phyloP scores from a whole-genome alignment of 1,140 invertebrate species.

The Bradysia coprophila region DNA sequence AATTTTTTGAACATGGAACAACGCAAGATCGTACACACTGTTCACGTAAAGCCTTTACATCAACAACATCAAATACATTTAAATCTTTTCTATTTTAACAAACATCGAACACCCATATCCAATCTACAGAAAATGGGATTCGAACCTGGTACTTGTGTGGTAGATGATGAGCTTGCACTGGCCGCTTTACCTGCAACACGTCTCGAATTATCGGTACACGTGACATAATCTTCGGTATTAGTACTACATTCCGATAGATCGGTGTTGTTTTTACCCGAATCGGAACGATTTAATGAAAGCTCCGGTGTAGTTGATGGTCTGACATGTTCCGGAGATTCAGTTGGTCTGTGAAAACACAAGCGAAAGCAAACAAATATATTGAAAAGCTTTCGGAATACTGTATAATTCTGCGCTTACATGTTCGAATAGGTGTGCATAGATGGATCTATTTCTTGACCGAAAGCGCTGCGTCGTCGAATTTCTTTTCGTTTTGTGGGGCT shows the following conservation, averaged over 20 bases:
- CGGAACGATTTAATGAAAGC: constrained; percentile 32
- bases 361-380: not conserved
- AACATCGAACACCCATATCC: not conserved
- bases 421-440: not conserved
- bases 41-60: not conserved
- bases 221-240: constrained; percentile 74
- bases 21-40: not conserved
- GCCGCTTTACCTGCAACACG: constrained; percentile 32
- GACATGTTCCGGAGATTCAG: constrained; percentile 9
- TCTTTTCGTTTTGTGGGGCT: not conserved
- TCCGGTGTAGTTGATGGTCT: not conserved
- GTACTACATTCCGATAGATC: constrained; percentile 69
- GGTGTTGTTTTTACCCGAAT: constrained; percentile 52
- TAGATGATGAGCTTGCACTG: constrained; percentile 22
- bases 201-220: constrained; percentile 53
- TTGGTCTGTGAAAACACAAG: constrained; percentile 6
- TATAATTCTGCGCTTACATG: not conserved
- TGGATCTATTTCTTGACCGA: constrained; percentile 4
- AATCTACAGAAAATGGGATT: constrained; percentile 1
- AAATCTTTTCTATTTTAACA: no score
- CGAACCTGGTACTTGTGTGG: constrained; percentile 26
- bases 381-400: no score
- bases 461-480: not conserved
- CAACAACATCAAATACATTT: not conserved
- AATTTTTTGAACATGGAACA: not conserved